Conservation (phyloP, 2,888 invertebrate genomes). For the Orthosia cruda region DNA sequence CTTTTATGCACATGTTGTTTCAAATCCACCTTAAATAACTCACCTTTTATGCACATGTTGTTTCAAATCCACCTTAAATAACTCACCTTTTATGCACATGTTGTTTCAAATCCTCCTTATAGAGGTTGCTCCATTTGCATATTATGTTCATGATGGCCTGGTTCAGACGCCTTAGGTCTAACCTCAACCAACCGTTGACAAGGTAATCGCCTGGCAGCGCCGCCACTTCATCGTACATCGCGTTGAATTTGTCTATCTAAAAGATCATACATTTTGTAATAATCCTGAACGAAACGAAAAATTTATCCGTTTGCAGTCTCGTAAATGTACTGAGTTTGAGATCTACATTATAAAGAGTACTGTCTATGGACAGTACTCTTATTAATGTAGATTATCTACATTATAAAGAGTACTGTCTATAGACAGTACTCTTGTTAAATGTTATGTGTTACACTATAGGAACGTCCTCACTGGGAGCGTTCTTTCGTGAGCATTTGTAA, state of each 20-base stretch:
- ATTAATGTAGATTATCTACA: too few species aligned
- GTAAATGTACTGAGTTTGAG: neutral
- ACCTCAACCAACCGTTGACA: constrained; percentile 95
- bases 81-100: constrained; percentile 94
- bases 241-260: constrained; percentile 96
- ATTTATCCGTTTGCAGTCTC: neutral
- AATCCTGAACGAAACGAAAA: neutral
- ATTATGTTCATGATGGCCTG: constrained; percentile 96
- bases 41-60: too few species aligned
- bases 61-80: too few species aligned
- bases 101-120: constrained; percentile 96
- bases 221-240: constrained; percentile 95
- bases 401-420: neutral
- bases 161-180: constrained; percentile 96
- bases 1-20: too few species aligned
- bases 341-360: neutral
- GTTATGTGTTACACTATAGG: neutral
- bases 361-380: neutral
- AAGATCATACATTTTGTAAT: neutral
- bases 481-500: too few species aligned
- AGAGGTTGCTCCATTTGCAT: constrained; percentile 97
- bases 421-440: too few species aligned
- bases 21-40: too few species aligned
- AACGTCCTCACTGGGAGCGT: too few species aligned
- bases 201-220: constrained; percentile 93